These are phyloP conservation scores for Ips typographus DNA, from an alignment of 1,140 invertebrate species.

Conservation along the genomic window DNA sequence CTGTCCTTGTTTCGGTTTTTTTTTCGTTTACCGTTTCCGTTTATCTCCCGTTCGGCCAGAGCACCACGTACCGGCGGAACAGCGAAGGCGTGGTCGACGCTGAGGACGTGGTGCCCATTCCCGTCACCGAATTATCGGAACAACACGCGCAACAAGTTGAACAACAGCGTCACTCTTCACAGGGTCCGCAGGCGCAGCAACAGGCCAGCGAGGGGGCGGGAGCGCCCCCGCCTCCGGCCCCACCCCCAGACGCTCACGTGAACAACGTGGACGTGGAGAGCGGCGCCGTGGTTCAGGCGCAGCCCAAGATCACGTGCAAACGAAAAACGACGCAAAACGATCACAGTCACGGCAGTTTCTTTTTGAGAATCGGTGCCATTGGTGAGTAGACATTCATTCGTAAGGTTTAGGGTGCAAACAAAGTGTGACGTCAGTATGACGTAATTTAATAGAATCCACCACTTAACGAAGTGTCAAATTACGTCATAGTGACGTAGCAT, in stretches of 20 bases:
- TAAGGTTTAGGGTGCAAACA: too few relatives aligned
- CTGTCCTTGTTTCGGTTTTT: not conserved
- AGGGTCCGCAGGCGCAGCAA: constrained; percentile 42
- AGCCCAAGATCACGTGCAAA: constrained; percentile 63
- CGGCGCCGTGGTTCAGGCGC: constrained; percentile 56
- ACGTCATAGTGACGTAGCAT: too few relatives aligned
- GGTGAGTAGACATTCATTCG: constrained; percentile 61
- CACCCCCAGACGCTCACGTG: constrained; percentile 57
- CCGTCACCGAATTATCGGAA: constrained; percentile 45
- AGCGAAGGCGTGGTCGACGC: constrained; percentile 52
- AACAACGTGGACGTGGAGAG: constrained; percentile 64
- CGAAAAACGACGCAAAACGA: constrained; percentile 91
- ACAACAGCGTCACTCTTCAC: constrained; percentile 37
- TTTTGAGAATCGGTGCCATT: constrained; percentile 92
- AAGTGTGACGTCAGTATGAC: too few relatives aligned
- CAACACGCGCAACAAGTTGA: constrained; percentile 3
- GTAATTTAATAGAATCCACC: too few relatives aligned
- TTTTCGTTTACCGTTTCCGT: constrained; percentile 27
- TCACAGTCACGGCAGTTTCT: constrained; percentile 93
- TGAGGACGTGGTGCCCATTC: constrained; percentile 50
- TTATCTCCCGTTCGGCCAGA: constrained; percentile 42
- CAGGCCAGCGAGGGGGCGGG: constrained; percentile 26
- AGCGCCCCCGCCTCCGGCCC: constrained; percentile 25
- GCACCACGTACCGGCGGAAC: constrained; percentile 53
- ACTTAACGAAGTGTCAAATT: too few relatives aligned